These are phyloP conservation scores for Dermochelys coriacea DNA, from an alignment of 2,797 vertebrate genomes.

Conservation along the genomic window DNA sequence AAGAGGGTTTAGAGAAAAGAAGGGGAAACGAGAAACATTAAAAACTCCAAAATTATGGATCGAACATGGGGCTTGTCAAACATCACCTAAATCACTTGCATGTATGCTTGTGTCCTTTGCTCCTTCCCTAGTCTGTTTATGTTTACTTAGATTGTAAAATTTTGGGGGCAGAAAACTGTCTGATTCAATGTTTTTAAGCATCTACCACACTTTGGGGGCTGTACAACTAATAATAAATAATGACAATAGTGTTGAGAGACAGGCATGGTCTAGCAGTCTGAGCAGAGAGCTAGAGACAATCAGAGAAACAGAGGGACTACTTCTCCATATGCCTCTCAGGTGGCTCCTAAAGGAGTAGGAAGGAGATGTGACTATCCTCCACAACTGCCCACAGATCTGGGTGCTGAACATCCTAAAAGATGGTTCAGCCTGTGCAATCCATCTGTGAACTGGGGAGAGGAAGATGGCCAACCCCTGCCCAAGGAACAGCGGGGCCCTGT, in stretches of 20 bases:
- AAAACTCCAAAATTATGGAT: neutral
- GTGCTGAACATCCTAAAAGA: neutral
- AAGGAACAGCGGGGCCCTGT: neutral
- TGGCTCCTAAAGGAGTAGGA: neutral
- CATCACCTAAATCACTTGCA: neutral
- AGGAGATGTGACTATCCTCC: neutral
- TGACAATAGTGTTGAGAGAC: neutral
- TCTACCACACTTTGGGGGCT: neutral
- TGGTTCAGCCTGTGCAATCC: rapidly evolving
- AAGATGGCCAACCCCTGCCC: rapidly evolving
- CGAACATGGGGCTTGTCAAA: neutral
- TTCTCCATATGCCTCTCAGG: neutral
- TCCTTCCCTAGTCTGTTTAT: neutral
- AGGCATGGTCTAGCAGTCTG: neutral
- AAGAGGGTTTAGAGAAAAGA: neutral
- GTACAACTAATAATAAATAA: neutral
- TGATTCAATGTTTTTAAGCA: neutral
- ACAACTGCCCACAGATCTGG: neutral
- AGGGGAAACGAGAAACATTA: neutral
- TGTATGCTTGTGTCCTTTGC: neutral
- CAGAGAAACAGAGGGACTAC: neutral
- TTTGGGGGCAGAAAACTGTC: neutral
- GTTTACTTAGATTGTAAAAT: conserved; percentile 11
- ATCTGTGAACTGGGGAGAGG: neutral
- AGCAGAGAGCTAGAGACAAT: neutral